Base-by-base conservation (phyloP, 2,797 vertebrate species). In the Pipistrellus nathusii region DNA sequence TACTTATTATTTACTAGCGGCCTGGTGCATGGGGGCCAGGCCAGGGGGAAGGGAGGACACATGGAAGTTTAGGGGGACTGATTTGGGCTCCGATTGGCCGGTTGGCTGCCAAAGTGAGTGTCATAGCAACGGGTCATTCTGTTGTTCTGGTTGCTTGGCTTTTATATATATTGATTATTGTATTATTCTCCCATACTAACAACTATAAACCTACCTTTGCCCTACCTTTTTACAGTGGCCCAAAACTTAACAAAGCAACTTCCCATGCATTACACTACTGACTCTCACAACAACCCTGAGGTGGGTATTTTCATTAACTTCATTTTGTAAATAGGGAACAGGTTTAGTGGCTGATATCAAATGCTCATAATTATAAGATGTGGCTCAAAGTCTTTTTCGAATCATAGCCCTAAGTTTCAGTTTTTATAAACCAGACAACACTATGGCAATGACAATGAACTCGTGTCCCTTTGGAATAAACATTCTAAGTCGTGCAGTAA, bases 251-350 rank as follows among this genome's bases (percentile, higher is more conserved):
- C 30, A 69, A 69, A 78, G 85, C 17, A 84, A 53, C 69, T 93
- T 91, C 35, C 69, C 68, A 75, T 23, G 91, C 41, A 66, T 77
- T 53, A 95, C 41, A 87, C 46, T 91, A 87, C 12, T 38, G n/a
- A 76, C 32, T 94, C 80, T 91, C 62, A 77, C 8, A 69, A 59
- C 35, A 13, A 76, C n/a, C 3, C 69, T 17, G 30, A 84, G 69
- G 18, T 12, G 55, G 48, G 53, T 88, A 83, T 59, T 81, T 89
- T 94, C 66, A 83, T 68, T 78, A 77, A 66, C 48, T 21, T 87
- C 64, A 88, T 82, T 96, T 87, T 90, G 73, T 82, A 88, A 94
- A 80, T 51, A 32, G 78, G 77, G 91, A 91, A 88, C 46, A 95
- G 44, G 35, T 53, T 62, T 17, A 87, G 66, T 71, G 55, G 77